Evolutionary conservation across 2,797 vertebrate genomes (phyloP).

Genomic region (Chelon auratus): DNA sequence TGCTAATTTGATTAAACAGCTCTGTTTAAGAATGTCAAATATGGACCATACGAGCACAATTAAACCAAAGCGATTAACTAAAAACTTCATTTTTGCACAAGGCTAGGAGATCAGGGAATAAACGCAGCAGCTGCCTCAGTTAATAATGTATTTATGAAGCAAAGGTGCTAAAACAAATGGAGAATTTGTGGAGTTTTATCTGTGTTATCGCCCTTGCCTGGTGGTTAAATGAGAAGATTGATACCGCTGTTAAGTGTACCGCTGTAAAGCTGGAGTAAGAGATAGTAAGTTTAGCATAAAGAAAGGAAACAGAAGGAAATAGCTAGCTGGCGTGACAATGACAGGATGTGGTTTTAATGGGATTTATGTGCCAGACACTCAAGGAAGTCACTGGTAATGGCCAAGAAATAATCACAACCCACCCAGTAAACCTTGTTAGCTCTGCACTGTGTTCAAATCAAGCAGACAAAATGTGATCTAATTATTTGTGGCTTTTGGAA

Average conservation of each 20-base stretch:
- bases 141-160: conserved; percentile 1
- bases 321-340: too few relatives aligned
- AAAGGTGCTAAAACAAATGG: too few relatives aligned
- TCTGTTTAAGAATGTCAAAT: background rate
- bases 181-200: too few relatives aligned
- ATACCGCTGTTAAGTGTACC: too few relatives aligned
- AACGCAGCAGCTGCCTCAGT: background rate
- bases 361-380: background rate
- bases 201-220: too few relatives aligned
- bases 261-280: too few relatives aligned
- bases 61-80: background rate
- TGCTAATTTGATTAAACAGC: background rate
- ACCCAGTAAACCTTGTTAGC: too few relatives aligned
- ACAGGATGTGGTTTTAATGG: too few relatives aligned
- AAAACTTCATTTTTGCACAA: background rate
- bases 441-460: too few relatives aligned
- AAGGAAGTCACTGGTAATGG: background rate
- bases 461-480: too few relatives aligned
- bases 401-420: background rate
- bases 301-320: background rate
- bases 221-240: too few relatives aligned
- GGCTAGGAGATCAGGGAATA: background rate
- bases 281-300: background rate
- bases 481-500: background rate
- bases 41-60: background rate